Conservation (phyloP, 2,113 vertebrate genomes). For the Bos javanicus region DNA sequence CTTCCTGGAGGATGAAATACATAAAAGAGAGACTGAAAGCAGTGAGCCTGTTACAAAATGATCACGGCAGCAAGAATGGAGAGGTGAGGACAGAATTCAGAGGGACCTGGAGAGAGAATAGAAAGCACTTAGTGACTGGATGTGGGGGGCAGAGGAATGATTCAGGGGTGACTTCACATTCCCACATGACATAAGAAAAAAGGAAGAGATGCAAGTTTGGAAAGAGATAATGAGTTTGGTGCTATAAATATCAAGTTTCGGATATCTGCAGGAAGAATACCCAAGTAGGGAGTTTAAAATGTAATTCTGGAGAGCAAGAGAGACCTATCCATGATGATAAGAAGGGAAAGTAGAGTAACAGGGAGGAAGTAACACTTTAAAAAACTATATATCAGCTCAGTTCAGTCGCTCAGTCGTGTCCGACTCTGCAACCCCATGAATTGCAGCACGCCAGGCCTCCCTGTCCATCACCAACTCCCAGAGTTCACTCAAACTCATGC, state of each 20-base stretch:
- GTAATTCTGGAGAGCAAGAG: neutral
- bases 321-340: neutral
- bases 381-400: neutral
- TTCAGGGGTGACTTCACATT: neutral
- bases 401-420: too few species aligned
- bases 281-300: neutral
- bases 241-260: constrained; percentile 47
- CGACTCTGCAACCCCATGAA: too few species aligned
- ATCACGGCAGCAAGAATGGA: neutral
- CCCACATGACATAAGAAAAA: neutral
- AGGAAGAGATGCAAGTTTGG: constrained; percentile 34
- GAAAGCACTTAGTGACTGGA: neutral
- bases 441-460: too few species aligned
- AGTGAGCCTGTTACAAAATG: constrained; percentile 18
- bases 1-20: neutral
- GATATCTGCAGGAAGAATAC: constrained; percentile 30
- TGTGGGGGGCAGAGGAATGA: neutral
- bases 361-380: neutral
- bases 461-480: too few species aligned
- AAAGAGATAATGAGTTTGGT: constrained; percentile 25
- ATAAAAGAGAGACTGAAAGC: constrained; percentile 11
- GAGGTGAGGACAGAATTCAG: neutral
- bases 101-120: neutral
- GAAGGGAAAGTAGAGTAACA: neutral
- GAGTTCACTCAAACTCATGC: too few species aligned